Evolutionary conservation across 2,113 vertebrate species (phyloP).

Genomic region (Otus sunia): DNA sequence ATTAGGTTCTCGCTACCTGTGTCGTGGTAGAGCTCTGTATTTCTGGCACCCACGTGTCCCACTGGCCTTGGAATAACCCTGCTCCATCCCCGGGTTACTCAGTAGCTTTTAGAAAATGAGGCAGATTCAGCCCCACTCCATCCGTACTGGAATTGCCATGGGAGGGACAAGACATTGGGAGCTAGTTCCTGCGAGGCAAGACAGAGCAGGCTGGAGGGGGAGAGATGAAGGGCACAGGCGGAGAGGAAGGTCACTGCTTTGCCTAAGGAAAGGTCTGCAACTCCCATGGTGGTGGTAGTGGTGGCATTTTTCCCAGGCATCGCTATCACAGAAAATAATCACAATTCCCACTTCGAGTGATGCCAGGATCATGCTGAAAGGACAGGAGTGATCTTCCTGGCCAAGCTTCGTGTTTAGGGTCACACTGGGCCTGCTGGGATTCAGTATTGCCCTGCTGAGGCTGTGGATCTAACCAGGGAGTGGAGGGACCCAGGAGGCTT

Average conservation of each 20-base stretch:
- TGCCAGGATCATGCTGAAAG: neutral
- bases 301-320: neutral
- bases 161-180: neutral
- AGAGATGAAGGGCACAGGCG: neutral
- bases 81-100: neutral
- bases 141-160: neutral
- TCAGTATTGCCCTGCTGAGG: neutral
- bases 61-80: neutral
- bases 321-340: neutral
- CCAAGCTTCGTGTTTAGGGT: neutral
- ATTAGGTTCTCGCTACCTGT: neutral
- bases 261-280: neutral
- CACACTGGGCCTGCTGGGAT: neutral
- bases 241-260: neutral
- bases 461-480: accelerated
- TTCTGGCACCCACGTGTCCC: neutral
- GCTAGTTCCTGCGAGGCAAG: neutral
- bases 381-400: neutral
- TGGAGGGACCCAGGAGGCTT: accelerated
- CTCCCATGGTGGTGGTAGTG: neutral
- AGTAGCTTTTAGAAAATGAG: neutral
- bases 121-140: neutral
- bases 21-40: neutral
- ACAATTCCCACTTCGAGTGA: neutral
- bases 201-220: neutral